phyloP scores from a whole-genome alignment of 2,888 invertebrate genomes.

The Stenichneumon culpator region DNA sequence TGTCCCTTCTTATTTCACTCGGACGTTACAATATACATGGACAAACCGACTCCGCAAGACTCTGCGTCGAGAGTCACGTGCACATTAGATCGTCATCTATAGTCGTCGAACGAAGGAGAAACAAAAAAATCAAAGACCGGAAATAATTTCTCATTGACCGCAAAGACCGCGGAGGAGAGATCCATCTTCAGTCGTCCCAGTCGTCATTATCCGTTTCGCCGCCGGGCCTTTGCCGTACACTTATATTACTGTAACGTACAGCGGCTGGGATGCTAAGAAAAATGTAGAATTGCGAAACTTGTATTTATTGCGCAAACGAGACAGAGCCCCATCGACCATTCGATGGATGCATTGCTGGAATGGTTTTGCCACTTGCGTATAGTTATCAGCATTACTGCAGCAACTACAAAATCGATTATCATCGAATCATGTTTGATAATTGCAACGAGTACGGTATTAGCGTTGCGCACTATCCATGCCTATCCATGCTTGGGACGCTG shows the following conservation, averaged over 20 bases:
- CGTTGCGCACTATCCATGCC: constrained; percentile 1
- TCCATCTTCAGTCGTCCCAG: constrained; percentile 35
- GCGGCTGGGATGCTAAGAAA: constrained; percentile 31
- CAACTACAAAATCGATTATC: constrained; percentile 6
- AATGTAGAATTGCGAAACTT: constrained; percentile 57
- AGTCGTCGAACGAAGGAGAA: background rate
- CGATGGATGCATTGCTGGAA: constrained; percentile 40
- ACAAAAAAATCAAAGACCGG: constrained; percentile 16
- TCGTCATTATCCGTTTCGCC: constrained; percentile 49
- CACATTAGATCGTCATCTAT: background rate
- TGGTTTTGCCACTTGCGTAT: constrained; percentile 12
- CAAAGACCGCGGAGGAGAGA: constrained; percentile 42
- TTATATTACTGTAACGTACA: constrained; percentile 44
- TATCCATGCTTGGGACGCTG: background rate
- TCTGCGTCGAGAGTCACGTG: no score
- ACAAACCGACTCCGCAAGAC: no score
- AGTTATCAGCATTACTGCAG: background rate
- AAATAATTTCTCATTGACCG: constrained; percentile 50
- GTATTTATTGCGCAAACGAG: constrained; percentile 50
- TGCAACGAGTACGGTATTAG: background rate
- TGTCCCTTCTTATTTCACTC: no score
- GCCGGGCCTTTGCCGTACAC: constrained; percentile 26
- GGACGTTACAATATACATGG: no score
- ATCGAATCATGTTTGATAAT: constrained; percentile 4
- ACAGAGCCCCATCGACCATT: background rate